A percentile compares a stretch with the other conserved stretches of the same genome.
These are phyloP conservation scores for Proteles cristata DNA, from an alignment of 2,113 vertebrate species.

Conservation along the genomic window DNA sequence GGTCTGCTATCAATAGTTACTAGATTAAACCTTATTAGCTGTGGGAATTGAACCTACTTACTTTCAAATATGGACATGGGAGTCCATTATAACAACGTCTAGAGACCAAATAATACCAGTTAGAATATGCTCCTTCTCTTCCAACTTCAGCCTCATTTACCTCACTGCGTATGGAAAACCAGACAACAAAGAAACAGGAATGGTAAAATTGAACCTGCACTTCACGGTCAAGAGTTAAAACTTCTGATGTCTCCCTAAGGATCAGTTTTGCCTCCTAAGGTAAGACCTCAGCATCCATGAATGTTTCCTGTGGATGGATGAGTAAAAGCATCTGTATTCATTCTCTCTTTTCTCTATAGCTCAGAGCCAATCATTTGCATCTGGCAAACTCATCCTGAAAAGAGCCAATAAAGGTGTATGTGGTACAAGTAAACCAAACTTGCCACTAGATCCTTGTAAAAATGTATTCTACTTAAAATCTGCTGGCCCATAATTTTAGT, in stretches of 20 bases:
- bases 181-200: not conserved
- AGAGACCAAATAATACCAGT: not conserved
- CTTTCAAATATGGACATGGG: not conserved
- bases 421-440: not conserved
- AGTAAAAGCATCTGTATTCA: not conserved
- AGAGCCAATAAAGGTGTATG: not conserved
- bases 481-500: not conserved
- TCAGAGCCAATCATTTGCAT: not conserved
- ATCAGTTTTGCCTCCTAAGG: not conserved
- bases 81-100: not conserved
- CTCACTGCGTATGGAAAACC: not conserved
- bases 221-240: not conserved
- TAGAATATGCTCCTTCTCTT: not conserved
- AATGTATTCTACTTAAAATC: slow-evolving; percentile 32
- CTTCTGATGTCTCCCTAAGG: not conserved
- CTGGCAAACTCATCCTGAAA: not conserved
- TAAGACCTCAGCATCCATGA: not conserved
- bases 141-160: not conserved
- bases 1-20: not conserved
- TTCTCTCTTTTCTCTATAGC: not conserved
- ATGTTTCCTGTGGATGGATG: not conserved
- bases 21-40: not conserved
- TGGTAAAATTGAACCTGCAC: not conserved
- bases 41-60: not conserved
- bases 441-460: slow-evolving; percentile 46